Evolutionary conservation across 2,113 vertebrate species (phyloP).

Genomic region (Phocoena sinus): DNA sequence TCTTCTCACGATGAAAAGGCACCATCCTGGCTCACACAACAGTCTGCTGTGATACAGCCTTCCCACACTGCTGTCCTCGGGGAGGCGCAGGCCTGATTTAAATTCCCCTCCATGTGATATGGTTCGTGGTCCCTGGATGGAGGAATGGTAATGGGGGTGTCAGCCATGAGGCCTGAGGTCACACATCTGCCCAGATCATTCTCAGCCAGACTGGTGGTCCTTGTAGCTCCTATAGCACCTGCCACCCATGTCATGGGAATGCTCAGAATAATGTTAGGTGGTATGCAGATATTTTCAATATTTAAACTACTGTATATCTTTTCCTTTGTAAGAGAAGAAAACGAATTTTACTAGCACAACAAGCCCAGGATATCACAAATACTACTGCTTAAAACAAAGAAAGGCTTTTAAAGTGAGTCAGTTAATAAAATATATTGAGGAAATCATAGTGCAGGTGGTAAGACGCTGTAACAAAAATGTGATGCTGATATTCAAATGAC

Average conservation of each 20-base stretch:
- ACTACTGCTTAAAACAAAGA: slow-evolving; percentile 16
- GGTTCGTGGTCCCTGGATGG: background rate
- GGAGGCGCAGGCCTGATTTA: background rate
- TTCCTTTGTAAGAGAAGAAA: slow-evolving; percentile 7
- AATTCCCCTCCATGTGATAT: background rate
- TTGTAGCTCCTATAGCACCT: background rate
- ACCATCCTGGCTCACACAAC: background rate
- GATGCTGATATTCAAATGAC: background rate
- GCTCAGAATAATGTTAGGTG: background rate
- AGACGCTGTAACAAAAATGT: background rate
- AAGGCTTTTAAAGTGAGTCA: slow-evolving; percentile 11
- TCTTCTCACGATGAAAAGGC: background rate
- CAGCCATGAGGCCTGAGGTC: background rate
- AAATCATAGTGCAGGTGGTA: background rate
- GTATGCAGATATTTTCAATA: background rate
- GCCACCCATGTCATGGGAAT: background rate
- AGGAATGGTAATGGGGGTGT: background rate
- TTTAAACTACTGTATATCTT: slow-evolving; percentile 12
- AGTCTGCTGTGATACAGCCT: background rate
- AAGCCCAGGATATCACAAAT: background rate
- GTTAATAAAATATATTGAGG: slow-evolving; percentile 16
- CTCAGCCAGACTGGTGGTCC: background rate
- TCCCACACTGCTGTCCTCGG: background rate
- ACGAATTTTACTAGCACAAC: background rate
- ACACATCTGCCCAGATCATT: background rate